Base-by-base conservation (phyloP, 2,888 invertebrate genomes). In the Theodoxus fluviatilis region DNA sequence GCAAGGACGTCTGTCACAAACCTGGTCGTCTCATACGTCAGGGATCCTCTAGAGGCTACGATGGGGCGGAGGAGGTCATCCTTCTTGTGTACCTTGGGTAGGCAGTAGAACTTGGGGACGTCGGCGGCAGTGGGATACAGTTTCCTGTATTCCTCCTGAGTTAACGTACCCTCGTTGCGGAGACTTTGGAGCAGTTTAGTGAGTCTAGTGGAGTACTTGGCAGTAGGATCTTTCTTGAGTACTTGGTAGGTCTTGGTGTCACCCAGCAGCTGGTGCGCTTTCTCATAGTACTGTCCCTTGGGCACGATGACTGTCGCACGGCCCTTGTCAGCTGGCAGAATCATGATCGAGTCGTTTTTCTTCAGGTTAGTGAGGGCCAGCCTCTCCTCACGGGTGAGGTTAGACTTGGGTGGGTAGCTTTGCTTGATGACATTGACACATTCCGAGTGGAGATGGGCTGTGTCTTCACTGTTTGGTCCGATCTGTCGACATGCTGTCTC, bases 241-340 rank as follows among this genome's bases (percentile, higher is more conserved):
- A 7, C 28, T 25, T 25, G 57, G 57, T 57, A 57, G 57, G 57
- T 57, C 25, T 57, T 57, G 12, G 9, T 25, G 25, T 57, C 57
- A 3, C 33, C 25, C 15, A 57, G 25, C 1, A 57, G 57, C 7
- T 4, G 6, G n/a, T 12, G 3, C 15, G 59, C 1, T n/a, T 59
- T 33, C 35, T 59, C 59, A n/a, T n/a, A n/a, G 59, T 59, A 6
- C 35, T 0, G 1, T 1, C 22, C 1, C 1, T 2, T 59, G 18
- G 59, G 52, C 25, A 52, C 4, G 52, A 52, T 52, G 52, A 52
- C 52, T 9, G 18, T 52, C 4, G 52, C 52, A n/a, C 57, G 57
- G 57, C 31, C 57, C 33, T 31, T 57, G 57, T 57, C 57, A 9
- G 57, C 57, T 57, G 57, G 25, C 1, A 57, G 57, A n/a, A 57